Conservation (phyloP, 2,113 vertebrate species). For the Catharus bicknelli region DNA sequence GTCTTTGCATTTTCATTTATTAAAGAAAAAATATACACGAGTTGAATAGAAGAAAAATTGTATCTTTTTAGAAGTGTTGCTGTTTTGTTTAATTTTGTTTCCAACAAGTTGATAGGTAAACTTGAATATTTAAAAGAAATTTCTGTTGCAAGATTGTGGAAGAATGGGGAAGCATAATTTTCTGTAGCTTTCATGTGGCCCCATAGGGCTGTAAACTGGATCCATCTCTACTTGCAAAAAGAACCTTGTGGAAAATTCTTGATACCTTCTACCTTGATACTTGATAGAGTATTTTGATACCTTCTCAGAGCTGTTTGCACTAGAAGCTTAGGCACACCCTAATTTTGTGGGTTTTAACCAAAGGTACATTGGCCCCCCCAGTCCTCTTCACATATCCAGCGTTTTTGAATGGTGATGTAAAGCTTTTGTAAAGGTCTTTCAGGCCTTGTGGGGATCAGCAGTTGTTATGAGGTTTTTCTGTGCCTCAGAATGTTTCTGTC, state of each 20-base stretch:
- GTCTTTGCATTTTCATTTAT: neutral
- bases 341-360: neutral
- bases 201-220: neutral
- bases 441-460: neutral
- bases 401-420: neutral
- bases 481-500: neutral
- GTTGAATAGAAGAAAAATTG: neutral
- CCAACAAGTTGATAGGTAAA: neutral
- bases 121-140: neutral
- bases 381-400: rapidly evolving
- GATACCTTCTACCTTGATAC: neutral
- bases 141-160: neutral
- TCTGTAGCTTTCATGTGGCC: neutral
- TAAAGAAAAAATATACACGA: rapidly evolving
- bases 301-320: neutral
- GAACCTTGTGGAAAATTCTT: neutral
- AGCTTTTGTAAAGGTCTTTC: neutral
- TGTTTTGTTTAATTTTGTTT: neutral
- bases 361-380: neutral
- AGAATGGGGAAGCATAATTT: neutral
- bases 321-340: neutral
- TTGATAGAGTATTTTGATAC: neutral
- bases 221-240: neutral
- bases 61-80: neutral
- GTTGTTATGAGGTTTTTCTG: rapidly evolving